Base-by-base conservation (phyloP, 2,113 vertebrate genomes). In the Melanostigma gelatinosum region DNA sequence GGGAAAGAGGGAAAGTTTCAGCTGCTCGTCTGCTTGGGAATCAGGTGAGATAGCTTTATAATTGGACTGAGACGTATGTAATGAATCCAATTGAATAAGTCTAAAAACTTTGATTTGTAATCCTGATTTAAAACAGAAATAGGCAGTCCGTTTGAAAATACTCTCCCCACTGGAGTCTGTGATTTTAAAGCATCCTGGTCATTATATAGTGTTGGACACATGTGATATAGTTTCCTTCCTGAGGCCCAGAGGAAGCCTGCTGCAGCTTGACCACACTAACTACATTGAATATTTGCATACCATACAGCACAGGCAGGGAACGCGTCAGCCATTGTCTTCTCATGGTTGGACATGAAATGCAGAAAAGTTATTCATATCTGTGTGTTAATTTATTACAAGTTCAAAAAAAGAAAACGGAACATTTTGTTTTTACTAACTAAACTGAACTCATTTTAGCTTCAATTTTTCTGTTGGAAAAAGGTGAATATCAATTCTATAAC, bases 1-100 rank as follows among this genome's bases (percentile, higher is more conserved):
- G 98, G 98, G 29, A 99, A 99, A 89, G 98, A 99, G 0, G 98
- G 98, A 32, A 99, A 99, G 88, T 98, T 99, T 93, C 98, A 99
- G 90, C 96, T 99, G 81, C 94, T 99, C 12, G 94, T 99, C 88
- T 99, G 98, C 93, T 93, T 99, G n/a, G 98, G 97, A 79, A 94
- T 97, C 42, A 95, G 98, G 98, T 99, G 93, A 80, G n/a, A 55
- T 32, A 55, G 61, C 13, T 62, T 18, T 10, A 40, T 40, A 27
- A 29, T 64, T 54, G 7, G 27, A 38, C 22, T 54, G 15, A 40
- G 40, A 6, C 4, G 24, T 10, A 32, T 46, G 40, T 27, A n/a
- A 46, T 34, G 8, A 60, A 20, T 22, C 4, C n/a, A 20, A 10
- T 42, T 8, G 27, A 55, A 4, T 40, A 58, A 5, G 16, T 48